Percentiles rank a stretch among this genome's conserved stretches.
These are phyloP conservation scores for Martes martes DNA, from an alignment of 2,113 vertebrate genomes.

Conservation along the genomic window DNA sequence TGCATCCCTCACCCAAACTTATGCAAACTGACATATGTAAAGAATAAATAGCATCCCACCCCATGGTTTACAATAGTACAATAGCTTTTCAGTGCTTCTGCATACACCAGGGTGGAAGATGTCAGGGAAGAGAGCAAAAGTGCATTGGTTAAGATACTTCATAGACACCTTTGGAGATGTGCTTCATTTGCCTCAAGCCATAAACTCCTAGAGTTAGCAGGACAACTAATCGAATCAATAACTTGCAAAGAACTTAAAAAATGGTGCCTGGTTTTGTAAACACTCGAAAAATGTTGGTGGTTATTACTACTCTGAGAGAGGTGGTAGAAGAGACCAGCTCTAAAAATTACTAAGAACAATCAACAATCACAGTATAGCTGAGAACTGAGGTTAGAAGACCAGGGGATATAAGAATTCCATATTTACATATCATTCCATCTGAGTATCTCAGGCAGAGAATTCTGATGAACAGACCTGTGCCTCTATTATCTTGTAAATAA, in stretches of 20 bases:
- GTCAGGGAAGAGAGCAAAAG: background rate
- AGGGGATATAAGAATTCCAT: background rate
- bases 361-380: background rate
- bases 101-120: background rate
- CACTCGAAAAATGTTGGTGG: background rate
- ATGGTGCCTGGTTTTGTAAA: background rate
- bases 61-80: background rate
- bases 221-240: background rate
- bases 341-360: background rate
- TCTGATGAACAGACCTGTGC: background rate
- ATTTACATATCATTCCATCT: background rate
- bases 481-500: slow-evolving; percentile 8
- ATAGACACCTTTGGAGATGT: background rate
- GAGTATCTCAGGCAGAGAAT: background rate
- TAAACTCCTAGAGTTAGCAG: background rate
- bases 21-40: background rate
- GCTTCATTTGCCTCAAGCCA: background rate
- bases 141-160: background rate
- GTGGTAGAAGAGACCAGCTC: background rate
- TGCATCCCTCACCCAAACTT: background rate
- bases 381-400: background rate
- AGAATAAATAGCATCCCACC: background rate
- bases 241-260: background rate
- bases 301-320: background rate
- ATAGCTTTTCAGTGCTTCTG: background rate